Evolutionary conservation across 2,797 vertebrate species (phyloP).

Genomic region (Pangasius sanitwongsei): DNA sequence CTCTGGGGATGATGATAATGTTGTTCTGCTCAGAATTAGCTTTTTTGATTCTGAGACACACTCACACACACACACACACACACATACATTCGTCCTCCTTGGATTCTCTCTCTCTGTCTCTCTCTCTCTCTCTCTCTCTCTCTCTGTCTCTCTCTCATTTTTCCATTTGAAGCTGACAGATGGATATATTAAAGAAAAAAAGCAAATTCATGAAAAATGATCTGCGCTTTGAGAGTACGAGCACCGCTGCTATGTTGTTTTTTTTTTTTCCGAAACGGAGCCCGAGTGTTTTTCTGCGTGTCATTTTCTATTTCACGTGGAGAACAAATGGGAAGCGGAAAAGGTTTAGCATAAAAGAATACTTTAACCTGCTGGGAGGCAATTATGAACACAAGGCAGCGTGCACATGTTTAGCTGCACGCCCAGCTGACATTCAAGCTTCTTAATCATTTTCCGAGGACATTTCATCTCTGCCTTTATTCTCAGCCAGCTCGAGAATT

Average conservation of each 20-base stretch:
- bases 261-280: not conserved
- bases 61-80: slow-evolving; percentile 23
- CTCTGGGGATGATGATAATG: slow-evolving; percentile 22
- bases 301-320: slow-evolving; percentile 62
- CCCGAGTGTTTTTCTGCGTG: slow-evolving; percentile 53
- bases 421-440: slow-evolving; percentile 69
- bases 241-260: slow-evolving; percentile 64
- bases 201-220: slow-evolving; percentile 61
- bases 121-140: slow-evolving; percentile 9
- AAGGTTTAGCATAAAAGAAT: slow-evolving; percentile 68
- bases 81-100: slow-evolving; percentile 3
- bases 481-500: slow-evolving; percentile 40
- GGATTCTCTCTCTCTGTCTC: slow-evolving; percentile 25
- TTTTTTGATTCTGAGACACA: slow-evolving; percentile 44
- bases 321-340: slow-evolving; percentile 65
- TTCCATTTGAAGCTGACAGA: slow-evolving; percentile 61
- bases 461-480: slow-evolving; percentile 52
- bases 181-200: slow-evolving; percentile 57
- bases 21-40: slow-evolving; percentile 48
- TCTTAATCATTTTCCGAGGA: slow-evolving; percentile 64
- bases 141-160: slow-evolving; percentile 34
- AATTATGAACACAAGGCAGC: slow-evolving; percentile 64
- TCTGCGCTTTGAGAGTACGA: slow-evolving; percentile 62
- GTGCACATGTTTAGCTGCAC: slow-evolving; percentile 64
- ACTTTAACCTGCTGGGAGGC: slow-evolving; percentile 72